Evolutionary conservation across 2,888 invertebrate genomes (phyloP).

Genomic region (Tipula unca): DNA sequence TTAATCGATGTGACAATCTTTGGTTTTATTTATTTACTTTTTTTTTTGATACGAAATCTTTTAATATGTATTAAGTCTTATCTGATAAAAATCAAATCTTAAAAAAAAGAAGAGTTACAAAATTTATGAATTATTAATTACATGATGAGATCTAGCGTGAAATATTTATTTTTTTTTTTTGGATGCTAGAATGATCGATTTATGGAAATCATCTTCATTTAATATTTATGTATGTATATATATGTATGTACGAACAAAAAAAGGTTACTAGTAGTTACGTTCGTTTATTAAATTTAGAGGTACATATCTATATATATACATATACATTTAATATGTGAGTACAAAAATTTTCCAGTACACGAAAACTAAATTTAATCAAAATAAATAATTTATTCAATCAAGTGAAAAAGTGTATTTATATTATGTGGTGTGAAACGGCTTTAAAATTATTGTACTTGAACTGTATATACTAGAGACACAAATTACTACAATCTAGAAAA

Average conservation of each 20-base stretch:
- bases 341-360: neutral
- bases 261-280: neutral
- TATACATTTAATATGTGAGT: neutral
- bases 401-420: neutral
- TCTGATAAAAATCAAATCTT: neutral
- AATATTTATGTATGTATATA: neutral
- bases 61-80: neutral
- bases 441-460: neutral
- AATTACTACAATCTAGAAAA: neutral
- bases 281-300: no score
- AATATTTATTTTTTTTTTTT: constrained; percentile 4
- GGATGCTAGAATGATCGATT: neutral
- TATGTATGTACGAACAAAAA: neutral
- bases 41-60: neutral
- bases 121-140: constrained; percentile 20
- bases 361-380: neutral
- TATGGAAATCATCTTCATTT: neutral
- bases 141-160: constrained; percentile 20
- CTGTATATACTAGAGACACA: neutral
- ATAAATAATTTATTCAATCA: neutral
- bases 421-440: neutral
- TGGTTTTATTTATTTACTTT: neutral
- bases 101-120: neutral
- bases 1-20: constrained; percentile 8
- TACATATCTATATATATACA: neutral